Evolutionary conservation across 2,888 invertebrate genomes (phyloP).

Genomic region (Trisateles emortualis): DNA sequence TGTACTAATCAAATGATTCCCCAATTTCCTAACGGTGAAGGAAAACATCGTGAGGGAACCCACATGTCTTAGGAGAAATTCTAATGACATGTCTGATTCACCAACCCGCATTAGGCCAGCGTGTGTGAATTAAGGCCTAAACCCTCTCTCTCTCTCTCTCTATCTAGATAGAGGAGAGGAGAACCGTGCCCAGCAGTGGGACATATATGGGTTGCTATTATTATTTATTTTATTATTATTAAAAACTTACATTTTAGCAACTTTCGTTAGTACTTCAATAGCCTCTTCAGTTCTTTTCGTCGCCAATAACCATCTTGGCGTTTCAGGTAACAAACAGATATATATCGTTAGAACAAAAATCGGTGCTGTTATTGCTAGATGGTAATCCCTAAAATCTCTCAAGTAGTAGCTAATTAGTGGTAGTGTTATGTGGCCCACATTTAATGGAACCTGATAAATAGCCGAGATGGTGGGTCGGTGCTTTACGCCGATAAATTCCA

Average conservation of each 20-base stretch:
- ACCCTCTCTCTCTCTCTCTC: too few species aligned
- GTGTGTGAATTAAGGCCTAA: too few species aligned
- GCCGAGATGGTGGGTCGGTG: slow-evolving; percentile 82
- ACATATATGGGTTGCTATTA: too few species aligned
- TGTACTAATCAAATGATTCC: too few species aligned
- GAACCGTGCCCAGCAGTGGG: too few species aligned
- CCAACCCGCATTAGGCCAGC: too few species aligned
- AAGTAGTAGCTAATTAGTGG: slow-evolving; percentile 87
- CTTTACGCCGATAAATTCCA: slow-evolving; percentile 87
- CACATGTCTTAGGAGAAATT: too few species aligned
- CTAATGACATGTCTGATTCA: too few species aligned
- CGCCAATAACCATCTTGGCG: slow-evolving; percentile 91
- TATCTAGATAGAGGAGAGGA: too few species aligned
- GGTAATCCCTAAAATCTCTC: slow-evolving; percentile 88
- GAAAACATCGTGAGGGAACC: too few species aligned
- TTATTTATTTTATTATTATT: not conserved
- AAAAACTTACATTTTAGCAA: slow-evolving; percentile 20
- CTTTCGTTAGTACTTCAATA: slow-evolving; percentile 83
- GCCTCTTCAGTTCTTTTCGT: slow-evolving; percentile 87
- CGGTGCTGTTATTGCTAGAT: slow-evolving; percentile 87
- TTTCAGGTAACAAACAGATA: slow-evolving; percentile 90
- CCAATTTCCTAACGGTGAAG: too few species aligned
- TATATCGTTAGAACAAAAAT: slow-evolving; percentile 85
- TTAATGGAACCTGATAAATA: slow-evolving; percentile 88
- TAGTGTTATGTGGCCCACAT: slow-evolving; percentile 87